Percentiles rank a stretch among this genome's conserved stretches.
phyloP scores from a whole-genome alignment of 1,140 invertebrate genomes.

The Calephelis virginiensis region DNA sequence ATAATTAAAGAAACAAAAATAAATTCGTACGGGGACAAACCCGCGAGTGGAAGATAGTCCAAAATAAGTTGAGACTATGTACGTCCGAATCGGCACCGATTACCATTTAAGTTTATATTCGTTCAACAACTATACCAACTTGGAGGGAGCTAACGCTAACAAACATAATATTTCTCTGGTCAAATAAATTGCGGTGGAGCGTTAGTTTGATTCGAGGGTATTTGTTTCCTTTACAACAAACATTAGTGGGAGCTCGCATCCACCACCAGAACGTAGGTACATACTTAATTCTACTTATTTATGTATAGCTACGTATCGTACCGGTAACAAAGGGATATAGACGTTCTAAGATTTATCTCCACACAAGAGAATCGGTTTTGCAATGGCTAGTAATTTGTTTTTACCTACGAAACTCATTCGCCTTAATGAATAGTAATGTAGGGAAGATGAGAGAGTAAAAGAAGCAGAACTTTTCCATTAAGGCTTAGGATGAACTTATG shows the following conservation, averaged over 20 bases:
- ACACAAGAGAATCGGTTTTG: conserved; percentile 7
- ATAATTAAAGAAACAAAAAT: no score
- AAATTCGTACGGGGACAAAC: no score
- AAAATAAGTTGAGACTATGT: no score
- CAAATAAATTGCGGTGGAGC: conserved; percentile 60
- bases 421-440: conserved; percentile 15
- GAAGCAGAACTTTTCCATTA: conserved; percentile 8
- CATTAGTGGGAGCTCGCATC: conserved; percentile 42
- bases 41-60: no score
- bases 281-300: conserved; percentile 16
- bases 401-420: conserved; percentile 5
- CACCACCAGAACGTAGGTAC: conserved; percentile 12
- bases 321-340: background rate
- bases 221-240: conserved; percentile 65
- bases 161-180: conserved; percentile 55
- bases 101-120: conserved; percentile 9
- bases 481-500: no score
- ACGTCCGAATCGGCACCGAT: background rate
- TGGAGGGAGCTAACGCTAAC: conserved; percentile 32
- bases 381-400: conserved; percentile 13
- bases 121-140: conserved; percentile 5
- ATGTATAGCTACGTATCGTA: conserved; percentile 15
- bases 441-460: conserved; percentile 10
- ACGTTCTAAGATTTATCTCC: conserved; percentile 15
- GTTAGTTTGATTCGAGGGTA: conserved; percentile 61